Base-by-base conservation (phyloP, 2,888 invertebrate genomes). In the Phengaris arion region DNA sequence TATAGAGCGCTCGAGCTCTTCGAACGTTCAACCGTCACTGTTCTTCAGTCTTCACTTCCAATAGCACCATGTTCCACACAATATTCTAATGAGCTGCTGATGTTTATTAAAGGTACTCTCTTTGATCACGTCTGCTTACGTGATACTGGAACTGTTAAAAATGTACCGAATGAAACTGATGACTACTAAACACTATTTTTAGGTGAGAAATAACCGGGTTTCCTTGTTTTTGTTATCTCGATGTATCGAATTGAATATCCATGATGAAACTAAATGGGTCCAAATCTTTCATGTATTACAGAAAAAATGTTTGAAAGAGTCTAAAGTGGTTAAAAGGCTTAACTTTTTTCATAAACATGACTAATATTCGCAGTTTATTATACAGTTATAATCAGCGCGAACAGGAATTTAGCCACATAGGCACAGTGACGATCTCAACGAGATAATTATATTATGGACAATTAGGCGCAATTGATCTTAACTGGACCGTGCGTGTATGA, bases 391-490 rank as follows among this genome's bases (percentile, higher is more conserved):
- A 54, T 54, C 72, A 54, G 72, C 35, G 72, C 48, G 72, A 52
- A 48, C 7, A 72, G 72, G 72, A 72, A 72, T 72, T 72, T 72
- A 54, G 54, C 75, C 55, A 72, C 35, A 68, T 72, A 72, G 76
- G 51, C 75, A 55, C 75, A 54, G 55, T 69, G 68, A 15, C 82
- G 83, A 84, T 85, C 83, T 85, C 89, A 91, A 91, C 89, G 88
- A 89, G 87, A 86, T 89, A 89, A 92, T 92, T 90, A 90, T 89
- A 91, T 90, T 86, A 89, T 86, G 87, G 85, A 85, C 89, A 89
- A 93, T 93, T 92, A 92, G 88, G 86, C 88, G 89, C 90, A 93
- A 93, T 93, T 92, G 92, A 90, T 89, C 86, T 87, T 88, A 88
- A 87, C 87, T 86, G 85, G 85, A 86, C 83, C 83, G 81, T 81